Base-by-base conservation (phyloP, 1,140 invertebrate genomes). In the Polyergus mexicanus region DNA sequence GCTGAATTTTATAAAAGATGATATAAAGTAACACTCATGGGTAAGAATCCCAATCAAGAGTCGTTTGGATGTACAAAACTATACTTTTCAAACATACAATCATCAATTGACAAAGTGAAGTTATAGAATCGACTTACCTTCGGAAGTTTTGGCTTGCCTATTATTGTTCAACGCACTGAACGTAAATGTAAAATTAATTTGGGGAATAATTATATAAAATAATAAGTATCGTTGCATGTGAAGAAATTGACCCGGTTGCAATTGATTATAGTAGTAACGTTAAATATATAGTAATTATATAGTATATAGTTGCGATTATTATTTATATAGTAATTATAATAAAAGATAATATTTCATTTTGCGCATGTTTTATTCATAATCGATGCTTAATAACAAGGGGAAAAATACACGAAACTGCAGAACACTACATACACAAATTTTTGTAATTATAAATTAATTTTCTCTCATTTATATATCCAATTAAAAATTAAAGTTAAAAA, bases 291-390 rank as follows among this genome's bases (percentile, higher is more conserved):
- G 25, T 65, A 44, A 65, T 62, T 66, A 44, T 47, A 41, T 60
- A 75, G 35, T 62, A 13, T 25, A 35, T 66, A 66, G 41, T 77
- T 77, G 60, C 60, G 22, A 38, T 66, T 65, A 77, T 77, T 68
- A 78, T 68, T 78, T 78, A 78, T 78, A 66, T 68, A 38, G 63
- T 77, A 77, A 77, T 51, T 77, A 77, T 66, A 66, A 78, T 78
- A 75, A 60, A 75, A 51, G 5, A 19, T 47, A 66, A 78, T 32
- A 78, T 66, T 77, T 54, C 32, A 78, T 66, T 44, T 11, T 66
- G 63, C 32, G 44, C 28, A 66, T 22, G 44, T 51, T 68, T 78
- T 25, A 63, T 28, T 38, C 62, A 25, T 76, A 51, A 78, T 63
- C 25, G n/a, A 44, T 8, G 38, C 19, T 60, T 56, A 32, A 80